Conservation (phyloP, 2,113 vertebrate genomes). For the Cnemophilus loriae region DNA sequence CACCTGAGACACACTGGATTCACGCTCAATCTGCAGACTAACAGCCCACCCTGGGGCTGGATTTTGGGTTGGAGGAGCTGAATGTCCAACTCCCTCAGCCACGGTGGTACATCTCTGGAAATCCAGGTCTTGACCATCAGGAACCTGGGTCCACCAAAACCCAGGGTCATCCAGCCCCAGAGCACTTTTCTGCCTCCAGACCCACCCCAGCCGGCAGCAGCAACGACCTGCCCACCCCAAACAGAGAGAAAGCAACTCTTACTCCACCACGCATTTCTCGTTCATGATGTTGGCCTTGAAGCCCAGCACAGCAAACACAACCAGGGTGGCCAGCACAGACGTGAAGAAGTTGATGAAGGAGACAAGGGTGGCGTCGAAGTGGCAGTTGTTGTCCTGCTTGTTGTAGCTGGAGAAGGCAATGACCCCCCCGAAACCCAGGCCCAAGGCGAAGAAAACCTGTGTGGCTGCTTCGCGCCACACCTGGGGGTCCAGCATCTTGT, state of each 20-base stretch:
- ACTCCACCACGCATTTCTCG: slow-evolving; percentile 97
- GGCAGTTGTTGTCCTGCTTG: slow-evolving; percentile 98
- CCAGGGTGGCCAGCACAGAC: slow-evolving; percentile 92
- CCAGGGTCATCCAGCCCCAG: neutral
- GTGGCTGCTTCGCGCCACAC: slow-evolving; percentile 98
- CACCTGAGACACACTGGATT: neutral
- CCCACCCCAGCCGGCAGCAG: neutral
- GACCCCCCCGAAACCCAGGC: slow-evolving; percentile 94
- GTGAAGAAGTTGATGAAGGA: slow-evolving; percentile 97
- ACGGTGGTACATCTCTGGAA: neutral
- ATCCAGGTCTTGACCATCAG: neutral
- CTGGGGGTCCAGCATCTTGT: slow-evolving; percentile 98
- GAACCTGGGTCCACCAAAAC: neutral
- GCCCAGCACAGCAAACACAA: slow-evolving; percentile 96
- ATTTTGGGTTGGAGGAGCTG: neutral
- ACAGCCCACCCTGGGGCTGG: neutral
- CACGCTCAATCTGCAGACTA: too few relatives aligned
- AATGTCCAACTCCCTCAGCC: neutral
- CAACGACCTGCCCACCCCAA: neutral
- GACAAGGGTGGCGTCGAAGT: slow-evolving; percentile 92
- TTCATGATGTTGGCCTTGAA: slow-evolving; percentile 99
- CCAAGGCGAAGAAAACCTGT: slow-evolving; percentile 95
- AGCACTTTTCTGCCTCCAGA: neutral
- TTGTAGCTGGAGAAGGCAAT: slow-evolving; percentile 99
- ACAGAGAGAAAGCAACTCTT: slow-evolving; percentile 38